Base-by-base conservation (phyloP, 92 coral and sea anemone species). In the Montipora capitata region DNA sequence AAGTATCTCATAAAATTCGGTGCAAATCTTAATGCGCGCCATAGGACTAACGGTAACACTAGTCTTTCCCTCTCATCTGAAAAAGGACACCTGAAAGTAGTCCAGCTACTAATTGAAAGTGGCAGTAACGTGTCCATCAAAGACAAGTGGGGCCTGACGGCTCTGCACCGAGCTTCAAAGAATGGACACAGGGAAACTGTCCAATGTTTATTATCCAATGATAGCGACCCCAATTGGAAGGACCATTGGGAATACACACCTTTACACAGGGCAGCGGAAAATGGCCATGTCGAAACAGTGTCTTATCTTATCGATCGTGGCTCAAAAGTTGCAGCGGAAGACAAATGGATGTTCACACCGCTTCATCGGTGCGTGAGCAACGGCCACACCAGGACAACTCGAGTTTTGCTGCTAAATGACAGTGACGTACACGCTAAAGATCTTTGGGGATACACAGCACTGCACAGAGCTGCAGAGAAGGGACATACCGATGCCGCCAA, bases 391-490 rank as follows among this genome's bases (percentile, higher is more conserved):
- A 92, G 77, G 14, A 75, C 90, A 9, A 74, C 86, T 0, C 87
- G 87, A 56, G 41, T 85, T 10, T 77, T 95, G 56, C 72, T 95
- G 12, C 35, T 84, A 54, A 75, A 85, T 58, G 82, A 79, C 12
- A 79, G 88, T 18, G 79, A 75, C 18, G 85, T 88, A 4, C 84
- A 64, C 14, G 92, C 83, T 0, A 42, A 66, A 16, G 98, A 95
- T 58, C 67, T 40, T 14, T 84, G 85, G 87, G 98, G 98, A 17
- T 95, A 92, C 80, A 92, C 96, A 0, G 89, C 98, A 12, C 91
- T 95, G 8, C 98, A 95, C 66, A 83, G 98, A 12, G 98, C 98
- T n/a, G 84, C 98, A 4, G 98, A 95, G 49, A 92, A 93, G 15
- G 98, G 98, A 2, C 94, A 92, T 77, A 68, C 79, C 9, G 76